Base-by-base conservation (phyloP, 2,888 invertebrate species). In the Cacoxenus indagator region DNA sequence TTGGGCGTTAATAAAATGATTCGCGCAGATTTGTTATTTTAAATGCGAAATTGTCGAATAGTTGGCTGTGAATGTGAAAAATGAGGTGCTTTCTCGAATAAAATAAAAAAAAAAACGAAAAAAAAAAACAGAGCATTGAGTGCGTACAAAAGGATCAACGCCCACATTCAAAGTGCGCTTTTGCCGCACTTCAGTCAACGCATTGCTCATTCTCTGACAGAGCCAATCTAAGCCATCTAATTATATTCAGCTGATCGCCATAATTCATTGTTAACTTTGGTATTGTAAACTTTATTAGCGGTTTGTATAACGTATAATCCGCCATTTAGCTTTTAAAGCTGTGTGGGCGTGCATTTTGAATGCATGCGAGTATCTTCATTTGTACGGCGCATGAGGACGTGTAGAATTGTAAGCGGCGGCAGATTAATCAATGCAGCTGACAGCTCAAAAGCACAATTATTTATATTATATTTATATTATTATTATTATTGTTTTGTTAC, bases 361-460 rank as follows among this genome's bases (percentile, higher is more conserved):
- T n/a, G 54, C 65, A 54, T 43, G 27, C 68, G 51, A 14, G 22
- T 45, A 71, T 80, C 81, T 79, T 79, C 78, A 77, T 80, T 82
- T 82, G 80, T 72, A 70, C 45, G 75, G 68, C 70, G 70, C 67
- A 71, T 37, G 37, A 37, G 37, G 37, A 37, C 37, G 37, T 37
- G 37, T 37, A 51, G 51, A 51, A 51, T 51, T 51, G 51, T 51
- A n/a, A n/a, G n/a, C 17, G n/a, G 17, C 22, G 8, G 80, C 80
- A 82, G 80, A 80, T 80, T 80, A 80, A 80, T 80, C 80, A 80
- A 82, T 72, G 77, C 77, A 78, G 82, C 80, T 80, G 80, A 80
- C 80, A 80, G 80, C 80, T 82, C 78, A 82, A 31, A 61, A 61
- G 14, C 9, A 17, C 8, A 31, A 4, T 57, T 57, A 54, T 54